Evolutionary conservation across 2,797 vertebrate species (phyloP).

Genomic region (Garrulus glandarius): DNA sequence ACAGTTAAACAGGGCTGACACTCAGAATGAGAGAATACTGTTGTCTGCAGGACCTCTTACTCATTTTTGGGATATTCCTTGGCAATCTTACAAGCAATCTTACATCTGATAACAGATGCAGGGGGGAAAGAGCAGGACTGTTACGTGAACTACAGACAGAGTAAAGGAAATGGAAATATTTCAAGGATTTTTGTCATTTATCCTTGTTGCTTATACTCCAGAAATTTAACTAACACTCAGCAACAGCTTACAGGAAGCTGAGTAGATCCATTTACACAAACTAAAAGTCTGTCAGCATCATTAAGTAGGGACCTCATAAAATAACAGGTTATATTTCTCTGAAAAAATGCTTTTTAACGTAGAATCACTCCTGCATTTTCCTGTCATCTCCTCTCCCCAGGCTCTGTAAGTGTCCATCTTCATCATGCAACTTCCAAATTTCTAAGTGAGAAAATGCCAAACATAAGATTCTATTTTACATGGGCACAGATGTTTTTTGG

Average conservation of each 20-base stretch:
- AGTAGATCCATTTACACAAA: neutral
- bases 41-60: neutral
- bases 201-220: neutral
- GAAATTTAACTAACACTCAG: neutral
- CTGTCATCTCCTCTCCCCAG: neutral
- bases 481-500: neutral
- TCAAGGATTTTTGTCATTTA: neutral
- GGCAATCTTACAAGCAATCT: neutral
- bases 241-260: neutral
- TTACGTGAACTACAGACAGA: neutral
- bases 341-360: neutral
- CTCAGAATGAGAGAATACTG: neutral
- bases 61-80: neutral
- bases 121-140: neutral
- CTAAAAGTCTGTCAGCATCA: neutral
- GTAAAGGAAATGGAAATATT: neutral
- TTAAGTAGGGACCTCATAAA: neutral
- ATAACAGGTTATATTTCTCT: neutral
- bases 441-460: neutral
- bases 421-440: neutral
- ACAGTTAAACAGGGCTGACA: neutral
- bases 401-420: accelerated
- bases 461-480: neutral
- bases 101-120: neutral
- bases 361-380: neutral